A percentile compares a stretch with the other conserved stretches of the same genome.
Evolutionary conservation across 35 echinoderm and acorn worm species (phyloP).

Genomic region (Hemicentrotus pulcherrimus): DNA sequence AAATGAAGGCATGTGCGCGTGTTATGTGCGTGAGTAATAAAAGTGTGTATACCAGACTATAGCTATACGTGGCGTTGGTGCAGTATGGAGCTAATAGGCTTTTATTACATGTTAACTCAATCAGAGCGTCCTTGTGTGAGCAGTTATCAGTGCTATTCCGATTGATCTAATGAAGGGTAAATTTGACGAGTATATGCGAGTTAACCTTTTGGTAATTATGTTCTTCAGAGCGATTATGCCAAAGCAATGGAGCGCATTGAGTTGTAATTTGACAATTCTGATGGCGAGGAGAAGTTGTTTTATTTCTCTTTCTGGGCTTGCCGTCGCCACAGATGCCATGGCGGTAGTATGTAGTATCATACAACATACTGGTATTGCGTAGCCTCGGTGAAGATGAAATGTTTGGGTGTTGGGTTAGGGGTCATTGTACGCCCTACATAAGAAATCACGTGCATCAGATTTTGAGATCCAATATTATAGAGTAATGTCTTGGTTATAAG

Average conservation of each 20-base stretch:
- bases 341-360: background rate
- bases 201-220: conserved; percentile 4
- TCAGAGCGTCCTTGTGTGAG: background rate
- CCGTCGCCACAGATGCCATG: background rate
- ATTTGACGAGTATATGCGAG: conserved; percentile 11
- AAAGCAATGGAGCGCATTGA: background rate
- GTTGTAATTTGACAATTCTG: conserved; percentile 6
- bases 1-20: background rate
- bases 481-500: background rate
- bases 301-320: background rate
- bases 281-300: background rate
- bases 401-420: background rate
- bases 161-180: background rate
- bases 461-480: background rate
- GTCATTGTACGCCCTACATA: background rate
- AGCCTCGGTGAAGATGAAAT: background rate
- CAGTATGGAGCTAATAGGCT: background rate
- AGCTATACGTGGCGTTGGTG: background rate
- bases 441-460: background rate
- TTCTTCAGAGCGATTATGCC: background rate
- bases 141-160: conserved; percentile 1
- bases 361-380: background rate
- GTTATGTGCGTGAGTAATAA: background rate
- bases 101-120: background rate
- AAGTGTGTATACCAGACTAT: background rate